Evolutionary conservation across 2,888 invertebrate species (phyloP), one percentile per base, ranked within the genome.

Genomic region (Drosophila algonquin): DNA sequence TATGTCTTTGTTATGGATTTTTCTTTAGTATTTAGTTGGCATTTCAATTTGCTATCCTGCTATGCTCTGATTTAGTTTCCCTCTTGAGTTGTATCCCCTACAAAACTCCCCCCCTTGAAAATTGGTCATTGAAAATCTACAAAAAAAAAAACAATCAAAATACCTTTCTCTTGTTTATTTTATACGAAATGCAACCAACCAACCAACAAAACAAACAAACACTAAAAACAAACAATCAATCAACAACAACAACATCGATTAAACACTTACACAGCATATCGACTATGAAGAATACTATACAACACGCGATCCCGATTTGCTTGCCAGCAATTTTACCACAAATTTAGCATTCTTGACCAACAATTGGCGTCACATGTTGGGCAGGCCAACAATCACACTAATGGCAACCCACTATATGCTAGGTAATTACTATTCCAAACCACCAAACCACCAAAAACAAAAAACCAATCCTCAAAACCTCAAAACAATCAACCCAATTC

Each of bases 351-450:
- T 98, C 94, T 95, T 99, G 93, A 97, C 98, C 93, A 97, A 97
- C 94, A 97, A 96, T 93, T 99, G 99, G 99, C 97, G 97, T 92
- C 95, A 97, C 93, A 97, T 98, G 95, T 95, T 98, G 93, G 99
- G 99, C 91, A 95, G 99, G 90, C 99, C 99, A 79, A 96, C 97
- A 87, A 96, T 98, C 93, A 97, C 97, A 84, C 94, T 98, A 93
- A 96, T 97, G 93, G 96, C 96, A 92, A 96, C 96, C 92, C 95
- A 95, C 93, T 95, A 95, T 93, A 94, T 96, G 93, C 94, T 97
- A 95, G 97, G 97, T 97, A 96, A 95, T 80, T 91, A 91, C 87
- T n/a, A 62, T 73, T 67, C 14, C 21, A 58, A 50, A 52, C 30
- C 27, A 53, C 14, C 21, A 58, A 50, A 52, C 30, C 27, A 53